phyloP scores from a whole-genome alignment of 1,140 invertebrate genomes.

The Cryptotermes secundus region DNA sequence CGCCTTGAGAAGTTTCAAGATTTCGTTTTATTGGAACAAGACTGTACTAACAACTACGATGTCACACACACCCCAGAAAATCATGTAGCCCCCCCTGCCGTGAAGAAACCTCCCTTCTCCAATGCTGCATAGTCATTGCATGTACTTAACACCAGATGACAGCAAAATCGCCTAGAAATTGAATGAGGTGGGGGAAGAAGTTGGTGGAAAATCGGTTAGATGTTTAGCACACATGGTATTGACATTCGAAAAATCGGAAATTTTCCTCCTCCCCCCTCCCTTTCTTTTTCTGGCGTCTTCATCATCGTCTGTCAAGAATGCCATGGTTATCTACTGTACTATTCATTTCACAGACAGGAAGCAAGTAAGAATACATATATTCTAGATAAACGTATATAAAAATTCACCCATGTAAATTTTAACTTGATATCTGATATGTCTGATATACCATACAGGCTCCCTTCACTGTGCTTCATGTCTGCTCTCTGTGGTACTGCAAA shows the following conservation, averaged over 20 bases:
- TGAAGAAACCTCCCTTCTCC: neutral
- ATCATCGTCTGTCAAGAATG: neutral
- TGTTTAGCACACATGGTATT: conserved; percentile 9
- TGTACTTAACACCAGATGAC: conserved; percentile 16
- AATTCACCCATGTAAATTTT: too few relatives aligned
- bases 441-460: too few relatives aligned
- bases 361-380: neutral
- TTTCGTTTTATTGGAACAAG: neutral
- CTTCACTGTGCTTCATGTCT: too few relatives aligned
- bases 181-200: neutral
- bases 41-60: neutral
- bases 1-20: too few relatives aligned
- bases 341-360: neutral
- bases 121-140: neutral
- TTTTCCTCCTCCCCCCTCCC: neutral
- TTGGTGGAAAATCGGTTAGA: conserved; percentile 6
- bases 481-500: too few relatives aligned
- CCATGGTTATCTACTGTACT: neutral
- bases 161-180: neutral
- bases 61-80: neutral
- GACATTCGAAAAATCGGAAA: neutral
- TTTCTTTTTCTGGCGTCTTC: neutral
- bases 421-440: too few relatives aligned
- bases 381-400: neutral
- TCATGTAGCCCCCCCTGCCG: neutral